phyloP scores from a whole-genome alignment of 2,113 vertebrate genomes.

The Vulpes vulpes region DNA sequence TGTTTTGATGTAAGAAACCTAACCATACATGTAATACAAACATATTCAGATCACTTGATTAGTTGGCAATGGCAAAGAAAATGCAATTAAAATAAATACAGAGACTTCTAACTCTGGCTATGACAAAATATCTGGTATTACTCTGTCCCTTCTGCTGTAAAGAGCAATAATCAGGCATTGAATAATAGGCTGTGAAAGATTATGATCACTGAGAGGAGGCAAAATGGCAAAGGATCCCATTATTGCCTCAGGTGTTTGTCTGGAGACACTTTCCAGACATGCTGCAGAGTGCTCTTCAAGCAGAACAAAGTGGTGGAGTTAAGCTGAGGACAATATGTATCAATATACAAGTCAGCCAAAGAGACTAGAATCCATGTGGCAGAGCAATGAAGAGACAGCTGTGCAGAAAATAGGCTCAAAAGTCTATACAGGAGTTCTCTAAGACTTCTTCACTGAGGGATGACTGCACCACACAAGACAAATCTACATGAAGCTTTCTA shows the following conservation, averaged over 20 bases:
- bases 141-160: neutral
- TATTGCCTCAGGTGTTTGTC: neutral
- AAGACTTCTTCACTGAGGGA: neutral
- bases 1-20: neutral
- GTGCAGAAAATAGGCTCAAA: too few species aligned
- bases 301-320: neutral
- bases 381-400: neutral
- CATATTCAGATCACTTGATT: neutral
- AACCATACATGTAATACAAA: neutral
- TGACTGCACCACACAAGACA: neutral
- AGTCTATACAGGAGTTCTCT: too few species aligned
- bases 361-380: neutral
- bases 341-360: neutral
- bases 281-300: neutral
- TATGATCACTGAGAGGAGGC: neutral
- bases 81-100: neutral
- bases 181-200: neutral
- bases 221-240: neutral
- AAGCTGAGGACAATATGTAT: neutral
- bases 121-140: neutral
- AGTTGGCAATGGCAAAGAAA: neutral
- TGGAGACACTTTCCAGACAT: neutral
- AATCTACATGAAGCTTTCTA: neutral
- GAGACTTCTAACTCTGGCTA: neutral
- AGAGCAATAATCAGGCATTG: neutral